Evolutionary conservation across 2,113 vertebrate species (phyloP).

Genomic region (Hippocampus zosterae): DNA sequence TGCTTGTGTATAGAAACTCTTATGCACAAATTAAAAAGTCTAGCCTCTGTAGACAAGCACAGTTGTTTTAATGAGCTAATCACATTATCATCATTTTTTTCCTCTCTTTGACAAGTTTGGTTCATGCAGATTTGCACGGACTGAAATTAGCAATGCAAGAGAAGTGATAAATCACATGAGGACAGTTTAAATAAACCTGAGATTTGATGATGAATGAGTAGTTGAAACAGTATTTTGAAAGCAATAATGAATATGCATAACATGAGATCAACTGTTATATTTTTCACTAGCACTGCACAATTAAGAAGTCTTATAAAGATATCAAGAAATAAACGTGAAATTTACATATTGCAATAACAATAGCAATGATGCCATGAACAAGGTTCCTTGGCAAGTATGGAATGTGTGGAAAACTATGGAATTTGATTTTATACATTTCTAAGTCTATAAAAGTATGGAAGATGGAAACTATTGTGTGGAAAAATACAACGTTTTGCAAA

Average conservation of each 20-base stretch:
- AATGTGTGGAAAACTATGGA: too few relatives aligned
- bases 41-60: constrained; percentile 5
- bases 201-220: constrained; percentile 31
- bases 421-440: too few relatives aligned
- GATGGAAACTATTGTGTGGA: too few relatives aligned
- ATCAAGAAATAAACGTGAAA: not conserved
- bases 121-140: constrained; percentile 15
- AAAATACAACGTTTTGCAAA: too few relatives aligned
- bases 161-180: constrained; percentile 33
- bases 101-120: constrained; percentile 27
- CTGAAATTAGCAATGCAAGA: constrained; percentile 40
- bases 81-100: constrained; percentile 18
- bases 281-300: not conserved
- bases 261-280: not conserved
- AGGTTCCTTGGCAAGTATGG: not conserved
- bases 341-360: not conserved
- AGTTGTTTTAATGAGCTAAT: constrained; percentile 24
- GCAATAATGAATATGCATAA: not conserved
- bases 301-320: not conserved
- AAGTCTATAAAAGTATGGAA: too few relatives aligned
- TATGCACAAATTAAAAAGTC: not conserved
- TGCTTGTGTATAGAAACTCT: not conserved
- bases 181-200: constrained; percentile 20
- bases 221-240: constrained; percentile 24
- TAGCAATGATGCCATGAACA: not conserved